These are phyloP conservation scores for Oreochromis niloticus DNA, from an alignment of 2,113 vertebrate species.

Conservation along the genomic window DNA sequence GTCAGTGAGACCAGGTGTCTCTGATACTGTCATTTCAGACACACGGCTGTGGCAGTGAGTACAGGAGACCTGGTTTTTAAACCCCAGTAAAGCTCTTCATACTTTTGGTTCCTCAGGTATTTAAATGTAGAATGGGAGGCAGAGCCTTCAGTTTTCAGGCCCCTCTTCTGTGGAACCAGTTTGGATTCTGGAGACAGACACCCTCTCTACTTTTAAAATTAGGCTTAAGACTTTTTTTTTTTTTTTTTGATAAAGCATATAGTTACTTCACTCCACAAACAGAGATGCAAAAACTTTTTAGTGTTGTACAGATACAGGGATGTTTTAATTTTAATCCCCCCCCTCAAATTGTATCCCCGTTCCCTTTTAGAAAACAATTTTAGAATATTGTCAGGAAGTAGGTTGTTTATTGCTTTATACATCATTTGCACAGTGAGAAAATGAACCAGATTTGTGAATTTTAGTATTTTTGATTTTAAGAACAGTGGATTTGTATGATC, in stretches of 20 bases:
- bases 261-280: not conserved
- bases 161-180: not conserved
- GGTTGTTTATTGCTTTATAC: not conserved
- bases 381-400: not conserved
- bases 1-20: not conserved
- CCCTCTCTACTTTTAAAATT: rapidly evolving
- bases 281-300: rapidly evolving
- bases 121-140: rapidly evolving
- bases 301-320: not conserved
- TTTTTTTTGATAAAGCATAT: not conserved
- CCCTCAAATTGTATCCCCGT: not conserved
- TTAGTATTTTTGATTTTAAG: not conserved
- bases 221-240: not conserved
- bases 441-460: rapidly evolving
- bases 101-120: not conserved
- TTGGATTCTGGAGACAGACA: rapidly evolving
- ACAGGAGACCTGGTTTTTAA: not conserved
- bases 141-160: not conserved
- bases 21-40: not conserved
- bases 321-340: not conserved
- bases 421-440: not conserved
- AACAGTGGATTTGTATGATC: not conserved
- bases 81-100: not conserved
- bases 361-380: not conserved
- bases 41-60: rapidly evolving